Conservation (phyloP, 2,113 vertebrate genomes). For the Eurystomus gularis region DNA sequence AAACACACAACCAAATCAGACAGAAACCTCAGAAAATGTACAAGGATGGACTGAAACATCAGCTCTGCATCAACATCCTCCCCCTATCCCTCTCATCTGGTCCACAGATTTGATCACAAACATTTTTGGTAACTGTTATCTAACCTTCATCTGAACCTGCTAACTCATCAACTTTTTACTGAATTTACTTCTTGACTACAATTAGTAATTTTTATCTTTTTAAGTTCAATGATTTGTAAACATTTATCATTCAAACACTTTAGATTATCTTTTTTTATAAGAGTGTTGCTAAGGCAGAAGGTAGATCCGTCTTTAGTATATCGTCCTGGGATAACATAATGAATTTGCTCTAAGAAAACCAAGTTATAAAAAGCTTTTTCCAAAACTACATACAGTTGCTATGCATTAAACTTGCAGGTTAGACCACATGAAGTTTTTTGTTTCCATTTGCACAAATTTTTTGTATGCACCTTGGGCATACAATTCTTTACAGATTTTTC, state of each 20-base stretch:
- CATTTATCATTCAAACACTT: neutral
- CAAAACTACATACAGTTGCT: neutral
- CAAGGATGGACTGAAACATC: neutral
- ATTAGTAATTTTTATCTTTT: neutral
- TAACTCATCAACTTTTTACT: neutral
- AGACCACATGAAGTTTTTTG: neutral
- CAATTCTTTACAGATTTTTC: neutral
- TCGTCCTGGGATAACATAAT: neutral
- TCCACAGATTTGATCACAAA: neutral
- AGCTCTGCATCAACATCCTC: fast-evolving
- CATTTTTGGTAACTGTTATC: neutral
- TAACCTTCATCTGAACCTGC: neutral
- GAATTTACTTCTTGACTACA: neutral
- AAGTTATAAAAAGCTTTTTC: neutral
- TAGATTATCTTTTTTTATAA: neutral
- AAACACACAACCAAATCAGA: neutral
- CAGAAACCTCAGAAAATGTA: neutral
- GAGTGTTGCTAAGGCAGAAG: neutral
- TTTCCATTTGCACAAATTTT: neutral
- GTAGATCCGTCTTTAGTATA: neutral
- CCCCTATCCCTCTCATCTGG: neutral
- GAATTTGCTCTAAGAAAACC: neutral
- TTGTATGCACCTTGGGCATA: neutral
- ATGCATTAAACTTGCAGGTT: neutral
- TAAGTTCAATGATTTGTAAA: neutral